Evolutionary conservation across 92 coral and sea anemone genomes (phyloP).

Genomic region (Isaurus tuberculatus): DNA sequence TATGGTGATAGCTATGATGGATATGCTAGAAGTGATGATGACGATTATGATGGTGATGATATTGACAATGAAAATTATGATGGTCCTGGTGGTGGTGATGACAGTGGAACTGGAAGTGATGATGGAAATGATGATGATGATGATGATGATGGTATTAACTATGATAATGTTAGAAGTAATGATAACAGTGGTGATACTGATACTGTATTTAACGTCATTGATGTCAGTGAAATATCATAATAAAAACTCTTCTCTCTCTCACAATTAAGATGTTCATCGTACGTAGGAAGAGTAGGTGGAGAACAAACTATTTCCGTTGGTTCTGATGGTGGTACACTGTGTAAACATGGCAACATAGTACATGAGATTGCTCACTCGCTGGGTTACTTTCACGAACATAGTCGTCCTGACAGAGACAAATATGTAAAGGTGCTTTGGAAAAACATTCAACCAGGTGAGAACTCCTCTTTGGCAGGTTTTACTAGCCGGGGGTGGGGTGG

Average conservation of each 20-base stretch:
- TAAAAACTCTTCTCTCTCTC: neutral
- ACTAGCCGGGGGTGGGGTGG: too few species aligned
- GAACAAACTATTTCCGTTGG: constrained; percentile 90
- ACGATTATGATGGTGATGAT: too few species aligned
- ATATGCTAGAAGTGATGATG: neutral
- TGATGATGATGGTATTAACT: too few species aligned
- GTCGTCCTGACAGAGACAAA: constrained; percentile 91
- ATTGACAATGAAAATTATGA: neutral
- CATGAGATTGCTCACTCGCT: constrained; percentile 94
- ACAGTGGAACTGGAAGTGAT: too few species aligned
- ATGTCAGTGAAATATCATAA: neutral
- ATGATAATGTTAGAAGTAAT: neutral
- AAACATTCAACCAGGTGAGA: constrained; percentile 76
- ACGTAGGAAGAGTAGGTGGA: constrained; percentile 91
- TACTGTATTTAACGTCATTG: neutral
- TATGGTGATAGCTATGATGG: neutral
- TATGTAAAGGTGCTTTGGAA: constrained; percentile 74
- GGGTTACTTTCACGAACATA: constrained; percentile 97
- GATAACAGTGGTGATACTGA: neutral
- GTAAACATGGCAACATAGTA: constrained; percentile 92
- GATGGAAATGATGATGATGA: neutral
- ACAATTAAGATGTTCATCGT: constrained; percentile 83
- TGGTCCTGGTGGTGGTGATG: neutral
- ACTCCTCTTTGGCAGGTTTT: neutral
- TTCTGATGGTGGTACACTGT: constrained; percentile 58